Percentiles rank a stretch among this genome's conserved stretches.
Evolutionary conservation across 2,888 invertebrate genomes (phyloP).

Genomic region (Meteorus cinctellus): DNA sequence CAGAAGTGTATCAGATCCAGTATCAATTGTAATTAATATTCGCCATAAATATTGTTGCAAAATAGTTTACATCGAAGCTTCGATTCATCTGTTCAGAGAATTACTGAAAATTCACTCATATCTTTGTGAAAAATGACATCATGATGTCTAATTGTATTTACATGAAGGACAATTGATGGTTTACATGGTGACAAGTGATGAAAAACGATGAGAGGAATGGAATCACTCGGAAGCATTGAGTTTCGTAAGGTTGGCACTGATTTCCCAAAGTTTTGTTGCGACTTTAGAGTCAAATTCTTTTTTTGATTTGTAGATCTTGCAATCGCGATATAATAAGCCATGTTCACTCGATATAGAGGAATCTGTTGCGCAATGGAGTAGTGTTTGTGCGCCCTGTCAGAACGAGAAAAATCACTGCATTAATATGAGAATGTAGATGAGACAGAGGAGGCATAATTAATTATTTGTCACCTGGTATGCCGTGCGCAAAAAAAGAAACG

Average conservation of each 20-base stretch:
- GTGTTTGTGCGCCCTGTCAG: conserved; percentile 85
- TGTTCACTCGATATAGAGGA: conserved; percentile 76
- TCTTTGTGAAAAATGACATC: conserved; percentile 39
- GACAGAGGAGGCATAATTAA: conserved; percentile 2
- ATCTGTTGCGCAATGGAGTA: conserved; percentile 85
- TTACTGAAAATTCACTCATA: too few relatives aligned
- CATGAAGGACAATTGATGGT: conserved; percentile 4
- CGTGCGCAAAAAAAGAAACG: conserved; percentile 82
- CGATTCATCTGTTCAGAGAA: too few relatives aligned
- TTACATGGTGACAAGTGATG: not conserved
- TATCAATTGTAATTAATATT: conserved; percentile 27
- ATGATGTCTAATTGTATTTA: conserved; percentile 20
- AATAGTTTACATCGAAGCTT: not conserved
- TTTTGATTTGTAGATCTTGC: conserved; percentile 78
- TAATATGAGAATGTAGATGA: not conserved
- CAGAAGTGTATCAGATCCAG: conserved; percentile 25
- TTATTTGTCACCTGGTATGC: conserved; percentile 79
- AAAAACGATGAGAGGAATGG: not conserved
- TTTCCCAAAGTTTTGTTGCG: conserved; percentile 81
- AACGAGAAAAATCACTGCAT: conserved; percentile 13
- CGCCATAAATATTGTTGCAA: conserved; percentile 14
- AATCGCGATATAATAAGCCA: conserved; percentile 86
- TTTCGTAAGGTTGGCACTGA: conserved; percentile 76
- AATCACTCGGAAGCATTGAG: conserved; percentile 29
- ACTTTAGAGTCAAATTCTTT: conserved; percentile 78